Base-by-base conservation (phyloP, 2,113 vertebrate species). In the Empidonax traillii region DNA sequence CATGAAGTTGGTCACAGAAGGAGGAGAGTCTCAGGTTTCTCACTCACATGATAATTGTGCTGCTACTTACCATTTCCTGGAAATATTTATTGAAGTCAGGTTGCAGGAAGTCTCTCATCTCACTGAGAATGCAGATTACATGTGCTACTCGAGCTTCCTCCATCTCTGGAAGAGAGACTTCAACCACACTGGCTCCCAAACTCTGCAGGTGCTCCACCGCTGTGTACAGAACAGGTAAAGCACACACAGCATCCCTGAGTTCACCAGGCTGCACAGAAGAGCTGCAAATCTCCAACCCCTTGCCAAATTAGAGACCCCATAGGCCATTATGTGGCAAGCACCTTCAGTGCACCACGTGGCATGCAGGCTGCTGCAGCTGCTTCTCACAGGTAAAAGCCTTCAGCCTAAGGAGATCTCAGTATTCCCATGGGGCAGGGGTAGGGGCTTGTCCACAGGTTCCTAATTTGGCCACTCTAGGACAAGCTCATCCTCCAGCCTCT, bases 101-200 rank as follows among this genome's bases (percentile, higher is more conserved):
- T 30, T 97, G 91, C 69, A 98, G 52, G 71, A 96, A 96, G 65
- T 98, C 94, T 47, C 96, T 95, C 95, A 97, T 97, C 85, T 98
- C 97, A 52, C 96, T 94, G 35, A 98, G 94, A 85, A 97, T 97
- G 82, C 92, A 96, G 85, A 97, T 85, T 13, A 27, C 30, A 4
- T 97, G 97, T 15, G 97, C 96, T 55, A 95, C 73, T 58, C n/a
- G 78, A 0, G 41, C n/a, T 80, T 97, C 97, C 47, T 97, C 97
- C 74, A 97, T 69, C 85, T 98, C 97, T 63, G 96, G 97, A 65
- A 98, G 92, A 87, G 82, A 93, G 22, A 98, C 46, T 39, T 97
- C 90, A 35, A 97, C 94, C 84, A 97, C 85, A 0, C 27, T 95
- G 87, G 96, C 97, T 88, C 97, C 97, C 58, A 94, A 61, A 56